Percentiles rank a stretch among this genome's conserved stretches.
These are phyloP conservation scores for Xestoiulus laeticollis DNA, from an alignment of 2,888 invertebrate species.

Conservation along the genomic window DNA sequence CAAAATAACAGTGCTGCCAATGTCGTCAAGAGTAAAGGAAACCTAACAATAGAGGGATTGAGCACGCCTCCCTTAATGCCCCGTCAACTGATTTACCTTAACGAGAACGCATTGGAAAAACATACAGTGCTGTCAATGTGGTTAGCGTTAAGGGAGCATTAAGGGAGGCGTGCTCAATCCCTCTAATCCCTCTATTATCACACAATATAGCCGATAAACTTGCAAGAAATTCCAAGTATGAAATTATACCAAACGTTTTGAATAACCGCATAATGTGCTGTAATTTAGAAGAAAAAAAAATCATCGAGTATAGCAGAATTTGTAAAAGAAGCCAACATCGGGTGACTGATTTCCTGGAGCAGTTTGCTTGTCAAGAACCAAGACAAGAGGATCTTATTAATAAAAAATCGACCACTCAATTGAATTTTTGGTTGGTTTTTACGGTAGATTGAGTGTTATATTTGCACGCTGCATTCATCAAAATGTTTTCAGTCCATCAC, in stretches of 20 bases:
- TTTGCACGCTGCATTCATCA: no score
- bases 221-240: background rate
- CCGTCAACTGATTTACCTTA: no score
- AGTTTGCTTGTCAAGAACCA: background rate
- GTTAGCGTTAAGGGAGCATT: no score
- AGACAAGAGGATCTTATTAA: background rate
- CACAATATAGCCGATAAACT: background rate
- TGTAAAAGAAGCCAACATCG: background rate
- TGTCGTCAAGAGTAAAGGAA: no score
- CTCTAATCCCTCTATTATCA: background rate
- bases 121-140: no score
- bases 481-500: background rate
- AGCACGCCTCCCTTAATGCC: no score
- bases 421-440: background rate
- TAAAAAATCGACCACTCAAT: background rate
- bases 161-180: no score
- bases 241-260: background rate
- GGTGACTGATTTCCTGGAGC: background rate
- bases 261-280: background rate
- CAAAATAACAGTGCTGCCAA: no score
- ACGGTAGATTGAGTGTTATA: background rate
- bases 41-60: no score
- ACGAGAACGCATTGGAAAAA: no score
- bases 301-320: background rate
- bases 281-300: background rate